A percentile compares a stretch with the other conserved stretches of the same genome.
phyloP scores from a whole-genome alignment of 2,888 invertebrate species.

The Drosophila longiperda region DNA sequence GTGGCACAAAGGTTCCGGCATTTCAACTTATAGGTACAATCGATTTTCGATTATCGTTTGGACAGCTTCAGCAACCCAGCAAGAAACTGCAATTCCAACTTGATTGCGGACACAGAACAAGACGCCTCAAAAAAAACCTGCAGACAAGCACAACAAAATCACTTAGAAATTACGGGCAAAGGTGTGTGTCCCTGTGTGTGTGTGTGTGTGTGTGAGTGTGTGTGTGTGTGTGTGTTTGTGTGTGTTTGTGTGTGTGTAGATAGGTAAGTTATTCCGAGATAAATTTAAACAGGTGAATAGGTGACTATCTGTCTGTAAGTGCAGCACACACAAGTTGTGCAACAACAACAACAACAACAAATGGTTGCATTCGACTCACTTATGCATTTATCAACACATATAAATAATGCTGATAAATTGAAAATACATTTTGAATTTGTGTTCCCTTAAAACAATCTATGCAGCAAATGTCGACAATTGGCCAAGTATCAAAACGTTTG shows the following conservation, averaged over 20 bases:
- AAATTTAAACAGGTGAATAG: conserved; percentile 18
- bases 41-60: conserved; percentile 67
- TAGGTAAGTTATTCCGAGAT: conserved; percentile 30
- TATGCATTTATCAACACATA: conserved; percentile 35
- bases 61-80: conserved; percentile 9
- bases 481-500: conserved; percentile 57
- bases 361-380: conserved; percentile 41
- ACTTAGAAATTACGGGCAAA: conserved; percentile 17
- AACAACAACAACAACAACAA: conserved; percentile 20
- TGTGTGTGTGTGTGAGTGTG: neutral
- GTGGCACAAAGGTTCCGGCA: conserved; percentile 31
- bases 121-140: conserved; percentile 10
- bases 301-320: conserved; percentile 6
- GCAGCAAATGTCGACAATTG: conserved; percentile 56
- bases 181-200: neutral
- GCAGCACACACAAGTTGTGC: conserved; percentile 16
- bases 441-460: neutral
- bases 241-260: neutral
- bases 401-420: conserved; percentile 51
- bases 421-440: conserved; percentile 51
- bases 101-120: conserved; percentile 34
- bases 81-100: conserved; percentile 47
- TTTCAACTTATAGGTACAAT: conserved; percentile 55
- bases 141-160: conserved; percentile 36
- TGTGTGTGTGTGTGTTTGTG: neutral